Evolutionary conservation across 2,113 vertebrate species (phyloP).

Genomic region (Oreochromis spilurus): DNA sequence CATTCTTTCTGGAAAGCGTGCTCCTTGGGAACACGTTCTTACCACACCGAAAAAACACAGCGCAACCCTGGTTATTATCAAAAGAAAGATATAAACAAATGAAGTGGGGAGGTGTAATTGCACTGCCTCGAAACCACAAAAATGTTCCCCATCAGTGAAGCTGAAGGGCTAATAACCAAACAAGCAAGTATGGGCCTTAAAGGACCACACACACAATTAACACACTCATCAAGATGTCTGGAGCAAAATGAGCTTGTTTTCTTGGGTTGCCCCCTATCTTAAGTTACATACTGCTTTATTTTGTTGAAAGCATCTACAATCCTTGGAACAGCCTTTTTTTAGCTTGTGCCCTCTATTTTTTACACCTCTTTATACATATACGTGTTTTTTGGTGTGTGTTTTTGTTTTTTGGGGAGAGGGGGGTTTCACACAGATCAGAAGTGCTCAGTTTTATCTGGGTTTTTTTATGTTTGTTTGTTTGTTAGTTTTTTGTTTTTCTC

Average conservation of each 20-base stretch:
- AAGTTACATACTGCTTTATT: neutral
- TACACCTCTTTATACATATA: neutral
- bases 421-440: neutral
- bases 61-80: constrained; percentile 55
- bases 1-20: constrained; percentile 13
- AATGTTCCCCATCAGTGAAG: constrained; percentile 51
- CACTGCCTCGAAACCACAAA: constrained; percentile 47
- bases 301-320: neutral
- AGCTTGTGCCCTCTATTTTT: neutral
- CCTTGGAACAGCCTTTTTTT: neutral
- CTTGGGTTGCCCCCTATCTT: constrained; percentile 16
- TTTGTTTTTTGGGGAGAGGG: neutral
- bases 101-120: constrained; percentile 65
- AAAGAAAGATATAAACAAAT: constrained; percentile 62
- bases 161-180: constrained; percentile 54
- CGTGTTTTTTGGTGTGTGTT: neutral
- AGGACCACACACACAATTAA: constrained; percentile 58
- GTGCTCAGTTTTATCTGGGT: rapidly evolving
- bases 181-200: constrained; percentile 30
- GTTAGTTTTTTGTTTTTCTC: neutral
- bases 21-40: constrained; percentile 24
- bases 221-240: constrained; percentile 61
- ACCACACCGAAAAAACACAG: constrained; percentile 21
- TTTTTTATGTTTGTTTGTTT: neutral
- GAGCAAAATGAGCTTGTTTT: constrained; percentile 39